phyloP scores from a whole-genome alignment of 2,113 vertebrate genomes.

The Fregetta grallaria region DNA sequence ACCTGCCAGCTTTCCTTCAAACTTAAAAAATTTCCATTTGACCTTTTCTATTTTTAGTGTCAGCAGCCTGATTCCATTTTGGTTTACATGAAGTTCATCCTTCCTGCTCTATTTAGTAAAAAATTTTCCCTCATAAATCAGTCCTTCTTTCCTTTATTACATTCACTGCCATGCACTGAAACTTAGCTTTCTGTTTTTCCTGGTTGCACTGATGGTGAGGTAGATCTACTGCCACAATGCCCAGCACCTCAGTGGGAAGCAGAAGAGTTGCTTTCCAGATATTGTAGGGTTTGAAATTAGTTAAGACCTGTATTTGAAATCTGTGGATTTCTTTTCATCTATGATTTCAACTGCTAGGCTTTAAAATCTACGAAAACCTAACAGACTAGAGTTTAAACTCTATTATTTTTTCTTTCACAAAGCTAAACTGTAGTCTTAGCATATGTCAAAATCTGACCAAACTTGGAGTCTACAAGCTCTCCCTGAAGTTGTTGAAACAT shows the following conservation, averaged over 20 bases:
- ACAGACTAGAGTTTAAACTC: neutral
- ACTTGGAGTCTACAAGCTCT: neutral
- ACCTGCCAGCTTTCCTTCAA: neutral
- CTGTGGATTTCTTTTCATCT: neutral
- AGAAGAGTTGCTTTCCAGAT: neutral
- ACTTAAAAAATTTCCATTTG: neutral
- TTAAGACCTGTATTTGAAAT: neutral
- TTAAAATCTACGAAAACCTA: neutral
- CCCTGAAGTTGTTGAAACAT: neutral
- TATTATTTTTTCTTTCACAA: neutral
- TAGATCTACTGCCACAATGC: neutral
- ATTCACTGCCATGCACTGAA: neutral
- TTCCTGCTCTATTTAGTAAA: neutral
- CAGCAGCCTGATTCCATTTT: neutral
- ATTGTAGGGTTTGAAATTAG: neutral
- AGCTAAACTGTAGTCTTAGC: neutral
- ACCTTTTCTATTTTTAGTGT: neutral
- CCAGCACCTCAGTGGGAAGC: neutral
- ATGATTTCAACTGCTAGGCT: neutral
- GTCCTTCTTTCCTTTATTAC: neutral
- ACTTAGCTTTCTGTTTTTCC: neutral
- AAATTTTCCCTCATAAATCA: neutral
- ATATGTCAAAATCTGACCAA: neutral
- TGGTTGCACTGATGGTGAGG: neutral
- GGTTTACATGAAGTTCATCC: constrained; percentile 9